phyloP scores from a whole-genome alignment of 2,888 invertebrate genomes.

The Drosophila parthenogenetica region DNA sequence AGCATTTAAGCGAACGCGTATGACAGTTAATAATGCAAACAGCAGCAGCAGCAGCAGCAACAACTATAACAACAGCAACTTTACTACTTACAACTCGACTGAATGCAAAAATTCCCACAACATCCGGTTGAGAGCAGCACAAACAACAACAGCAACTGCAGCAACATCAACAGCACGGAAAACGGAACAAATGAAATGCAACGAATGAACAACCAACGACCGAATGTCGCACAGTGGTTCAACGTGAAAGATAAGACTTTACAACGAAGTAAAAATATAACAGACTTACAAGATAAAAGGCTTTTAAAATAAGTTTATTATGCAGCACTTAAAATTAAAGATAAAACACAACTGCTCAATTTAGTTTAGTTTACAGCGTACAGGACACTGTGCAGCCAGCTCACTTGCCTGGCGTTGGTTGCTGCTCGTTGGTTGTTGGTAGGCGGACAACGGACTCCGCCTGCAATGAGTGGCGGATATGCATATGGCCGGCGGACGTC shows the following conservation, averaged over 20 bases:
- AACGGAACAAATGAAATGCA: conserved; percentile 75
- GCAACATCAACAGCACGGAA: conserved; percentile 50
- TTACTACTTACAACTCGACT: conserved; percentile 42
- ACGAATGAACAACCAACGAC: conserved; percentile 41
- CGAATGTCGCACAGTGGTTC: conserved; percentile 43
- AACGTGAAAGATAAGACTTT: too few relatives aligned
- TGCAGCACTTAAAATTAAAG: not conserved
- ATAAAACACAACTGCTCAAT: not conserved
- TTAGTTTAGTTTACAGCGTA: not conserved
- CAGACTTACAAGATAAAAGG: too few relatives aligned
- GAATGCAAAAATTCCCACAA: conserved; percentile 81
- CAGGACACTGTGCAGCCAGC: conserved; percentile 40
- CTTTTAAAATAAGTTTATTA: not conserved
- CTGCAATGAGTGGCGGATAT: conserved; percentile 73
- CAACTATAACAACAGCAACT: conserved; percentile 35
- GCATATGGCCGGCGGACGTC: conserved; percentile 69
- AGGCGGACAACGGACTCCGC: conserved; percentile 62
- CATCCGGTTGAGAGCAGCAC: conserved; percentile 76
- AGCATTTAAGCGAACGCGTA: conserved; percentile 77
- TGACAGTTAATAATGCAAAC: conserved; percentile 80
- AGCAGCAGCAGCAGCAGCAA: conserved; percentile 47
- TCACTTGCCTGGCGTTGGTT: conserved; percentile 41
- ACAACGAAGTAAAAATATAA: not conserved
- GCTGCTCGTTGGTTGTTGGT: conserved; percentile 44
- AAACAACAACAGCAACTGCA: conserved; percentile 39